phyloP scores from a whole-genome alignment of 2,888 invertebrate genomes.

The Belgica antarctica region DNA sequence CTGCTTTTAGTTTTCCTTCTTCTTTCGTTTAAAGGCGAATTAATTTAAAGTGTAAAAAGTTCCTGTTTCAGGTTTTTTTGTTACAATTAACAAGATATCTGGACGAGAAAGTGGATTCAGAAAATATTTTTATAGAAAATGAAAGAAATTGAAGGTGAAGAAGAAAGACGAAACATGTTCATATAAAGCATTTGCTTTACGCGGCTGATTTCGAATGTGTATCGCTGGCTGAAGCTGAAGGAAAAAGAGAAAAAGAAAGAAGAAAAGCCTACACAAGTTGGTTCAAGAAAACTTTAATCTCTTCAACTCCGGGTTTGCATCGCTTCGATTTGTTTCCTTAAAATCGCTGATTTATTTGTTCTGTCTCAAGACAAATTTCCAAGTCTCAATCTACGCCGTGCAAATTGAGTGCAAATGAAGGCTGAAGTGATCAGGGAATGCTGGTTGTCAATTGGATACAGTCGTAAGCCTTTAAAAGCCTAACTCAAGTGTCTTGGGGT shows the following conservation, averaged over 20 bases:
- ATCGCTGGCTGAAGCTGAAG: no score
- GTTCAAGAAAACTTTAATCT: no score
- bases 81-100: constrained; percentile 44
- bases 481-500: no score
- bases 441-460: no score
- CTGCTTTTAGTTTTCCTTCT: constrained; percentile 17
- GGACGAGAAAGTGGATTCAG: constrained; percentile 44
- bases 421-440: no score
- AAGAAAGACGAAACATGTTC: constrained; percentile 38
- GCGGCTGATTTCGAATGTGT: no score
- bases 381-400: constrained; percentile 7
- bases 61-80: constrained; percentile 41
- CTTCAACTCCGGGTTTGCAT: constrained; percentile 10
- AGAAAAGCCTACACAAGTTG: constrained; percentile 7
- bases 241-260: no score
- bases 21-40: constrained; percentile 37
- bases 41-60: constrained; percentile 43
- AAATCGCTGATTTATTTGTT: constrained; percentile 14
- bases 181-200: constrained; percentile 42
- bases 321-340: constrained; percentile 20
- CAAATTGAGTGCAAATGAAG: no score
- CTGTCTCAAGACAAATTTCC: constrained; percentile 13
- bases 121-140: constrained; percentile 44
- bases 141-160: constrained; percentile 42
- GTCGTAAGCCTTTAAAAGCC: no score